Conservation (phyloP, 2,113 vertebrate species). For the Hiodon tergisus region DNA sequence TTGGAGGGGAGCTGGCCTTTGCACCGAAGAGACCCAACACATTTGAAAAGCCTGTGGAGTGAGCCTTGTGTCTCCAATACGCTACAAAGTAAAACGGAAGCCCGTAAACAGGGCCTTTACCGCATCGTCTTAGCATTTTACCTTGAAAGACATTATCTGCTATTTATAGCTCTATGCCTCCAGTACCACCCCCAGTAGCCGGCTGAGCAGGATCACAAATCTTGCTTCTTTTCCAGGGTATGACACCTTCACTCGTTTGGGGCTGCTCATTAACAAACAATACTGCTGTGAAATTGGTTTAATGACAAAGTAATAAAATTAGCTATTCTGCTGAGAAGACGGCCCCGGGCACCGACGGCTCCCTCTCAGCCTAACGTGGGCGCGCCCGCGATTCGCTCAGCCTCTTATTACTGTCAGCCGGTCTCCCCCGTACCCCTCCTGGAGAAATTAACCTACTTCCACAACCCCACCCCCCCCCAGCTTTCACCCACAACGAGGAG, state of each 20-base stretch:
- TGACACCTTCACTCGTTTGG: constrained; percentile 98
- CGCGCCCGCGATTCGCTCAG: constrained; percentile 90
- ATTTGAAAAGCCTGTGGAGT: no score
- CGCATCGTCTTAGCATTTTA: constrained; percentile 97
- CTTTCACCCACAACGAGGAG: constrained; percentile 46
- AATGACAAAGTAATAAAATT: constrained; percentile 99
- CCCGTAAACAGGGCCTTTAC: constrained; percentile 91
- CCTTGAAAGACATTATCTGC: constrained; percentile 43
- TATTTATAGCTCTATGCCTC: constrained; percentile 70
- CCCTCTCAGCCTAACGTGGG: constrained; percentile 92
- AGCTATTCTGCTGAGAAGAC: constrained; percentile 99
- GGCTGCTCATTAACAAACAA: constrained; percentile 99
- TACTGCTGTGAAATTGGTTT: constrained; percentile 99
- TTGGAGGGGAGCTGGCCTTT: no score
- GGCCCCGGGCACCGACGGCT: constrained; percentile 92
- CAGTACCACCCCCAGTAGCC: constrained; percentile 71
- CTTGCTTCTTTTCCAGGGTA: constrained; percentile 96
- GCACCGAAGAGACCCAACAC: no score
- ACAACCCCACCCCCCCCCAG: not conserved
- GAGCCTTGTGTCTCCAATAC: no score
- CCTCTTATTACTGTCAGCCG: constrained; percentile 72
- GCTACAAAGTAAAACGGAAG: constrained; percentile 58
- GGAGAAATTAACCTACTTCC: constrained; percentile 16
- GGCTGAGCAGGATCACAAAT: constrained; percentile 79
- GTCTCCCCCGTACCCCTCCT: constrained; percentile 22